Base-by-base conservation (phyloP, 2,797 vertebrate species). In the Sparidentex hasta region DNA sequence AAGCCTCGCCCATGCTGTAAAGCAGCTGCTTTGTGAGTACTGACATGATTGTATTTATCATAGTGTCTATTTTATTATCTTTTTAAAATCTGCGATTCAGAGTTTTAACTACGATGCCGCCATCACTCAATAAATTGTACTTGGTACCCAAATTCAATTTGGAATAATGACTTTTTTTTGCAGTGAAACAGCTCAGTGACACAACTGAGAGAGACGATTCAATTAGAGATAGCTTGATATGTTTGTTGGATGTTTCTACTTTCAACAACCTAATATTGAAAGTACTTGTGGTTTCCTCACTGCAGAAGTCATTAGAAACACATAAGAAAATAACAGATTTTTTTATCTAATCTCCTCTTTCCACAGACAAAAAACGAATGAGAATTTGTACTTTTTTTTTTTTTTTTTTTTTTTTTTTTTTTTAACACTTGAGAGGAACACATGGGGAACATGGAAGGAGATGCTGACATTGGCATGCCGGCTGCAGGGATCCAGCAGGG, bases 291-390 rank as follows among this genome's bases (percentile, higher is more conserved):
- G 46, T 65, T 51, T 61, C 54, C 55, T 81, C 65, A 66, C 52
- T 75, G 52, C 52, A 76, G 65, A 57, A 27, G 71, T 55, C 51
- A 72, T 83, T 76, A 76, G n/a, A 76, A 55, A 66, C 55, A 65
- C 55, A 65, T 46, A 56, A 65, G 52, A 80, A 84, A 78, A 71
- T 23, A 20, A 57, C 51, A 52, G 25, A 38, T 38, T 33, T 38
- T 33, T 38, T 25, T 54, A 62, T 82, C 66, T 29, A 61, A 78
- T 71, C 69, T 64, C 20, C 50, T 63, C 55, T 54, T 50, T 57
- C 16, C 1, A 4, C 61, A 62, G 68, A 82, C 46, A 65, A 38
- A 9, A 0, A 9, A 27, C 27, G 33, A 73, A 80, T 59, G 46
- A 67, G 65, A 5, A 75, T 63, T 63, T 46, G 33, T 69, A 76